Evolutionary conservation across 2,797 vertebrate genomes (phyloP), one percentile per base, ranked within the genome.

Genomic region (Tinamus major): DNA sequence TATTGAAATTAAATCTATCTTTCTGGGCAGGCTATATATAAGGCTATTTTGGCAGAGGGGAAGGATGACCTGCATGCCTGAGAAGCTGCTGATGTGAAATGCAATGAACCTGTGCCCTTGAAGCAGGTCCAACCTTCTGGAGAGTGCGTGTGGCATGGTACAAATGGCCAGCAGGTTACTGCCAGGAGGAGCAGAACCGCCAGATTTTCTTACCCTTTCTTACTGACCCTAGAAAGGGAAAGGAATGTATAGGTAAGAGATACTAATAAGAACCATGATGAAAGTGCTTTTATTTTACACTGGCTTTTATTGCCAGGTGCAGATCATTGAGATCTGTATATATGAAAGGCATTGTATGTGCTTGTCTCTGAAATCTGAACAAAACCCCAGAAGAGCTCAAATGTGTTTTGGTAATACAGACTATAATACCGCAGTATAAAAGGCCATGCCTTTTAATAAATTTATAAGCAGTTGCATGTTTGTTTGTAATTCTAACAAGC

Each of bases 321-420:
- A 62, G 37, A 53, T 79, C 8, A 1, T 2, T 2, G 5, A 1
- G 13, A 4, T 56, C 3, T 74, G 29, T 6, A 8, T 6, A 9
- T 35, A 14, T 33, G 21, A 65, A 58, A 55, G 21, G 42, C 10
- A 33, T 78, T 37, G 6, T 4, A 21, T 24, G n/a, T 8, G 11
- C 26, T 55, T 63, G 19, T 2, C 35, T 83, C 48, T 71, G 71
- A 71, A 87, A 70, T 10, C n/a, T 63, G 19, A 23, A 29, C 55
- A 49, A 69, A 49, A 27, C 3, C 4, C 21, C 5, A 26, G 9
- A 13, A 23, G 21, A 61, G 72, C 21, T 75, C 69, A 78, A 55
- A 70, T 19, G 12, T 27, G 6, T 0, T 58, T 74, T 76, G 48
- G 9, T 53, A 77, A 42, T 63, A 7, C 2, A 46, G 37, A 12